Evolutionary conservation across 2,797 vertebrate genomes (phyloP), one percentile per base, ranked within the genome.

Genomic region (Heterohyrax brucei): DNA sequence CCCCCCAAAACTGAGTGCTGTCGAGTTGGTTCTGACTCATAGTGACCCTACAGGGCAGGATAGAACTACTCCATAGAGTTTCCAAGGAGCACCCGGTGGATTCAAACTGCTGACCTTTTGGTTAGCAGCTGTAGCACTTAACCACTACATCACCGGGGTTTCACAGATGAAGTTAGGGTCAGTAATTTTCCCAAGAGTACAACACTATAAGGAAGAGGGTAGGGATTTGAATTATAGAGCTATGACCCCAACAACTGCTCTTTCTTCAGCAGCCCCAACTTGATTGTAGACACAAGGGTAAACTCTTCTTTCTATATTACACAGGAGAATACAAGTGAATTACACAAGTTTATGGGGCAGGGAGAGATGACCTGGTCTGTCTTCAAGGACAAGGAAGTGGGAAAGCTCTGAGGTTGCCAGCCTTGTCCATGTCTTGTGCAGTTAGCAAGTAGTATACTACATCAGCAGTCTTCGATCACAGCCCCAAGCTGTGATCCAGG

Each of bases 381-480:
- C 10, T 68, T 68, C 7, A 68, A 50, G 1, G 28, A n/a, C 44
- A 24, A 44, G 16, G 24, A 39, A 59, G 24, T 3, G 21, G 33
- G 13, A 73, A 19, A 10, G n/a, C 24, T 50, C 10, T 18, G 19
- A 75, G 26, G 53, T 44, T 22, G 7, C 73, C 50, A 33, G 68
- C 16, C 7, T 21, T 50, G 9, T 30, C 53, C 0, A 4, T 18
- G 28, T 62, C 39, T 7, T 30, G n/a, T 12, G 10, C 0, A 5
- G 21, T 61, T 30, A 73, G 28, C 19, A n/a, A 28, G 14, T n/a
- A 21, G 3, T 13, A 7, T 21, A 19, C 39, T 2, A 33, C 28
- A 39, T 59, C 61, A 0, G 4, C 2, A 8, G 14, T n/a, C 19
- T 24, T 66, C 16, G 0, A 24, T 56, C 0, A 0, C 26, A 46